Percentiles rank a stretch among this genome's conserved stretches.
Evolutionary conservation across 2,888 invertebrate genomes (phyloP).

Genomic region (Drosophila fulvimacula): DNA sequence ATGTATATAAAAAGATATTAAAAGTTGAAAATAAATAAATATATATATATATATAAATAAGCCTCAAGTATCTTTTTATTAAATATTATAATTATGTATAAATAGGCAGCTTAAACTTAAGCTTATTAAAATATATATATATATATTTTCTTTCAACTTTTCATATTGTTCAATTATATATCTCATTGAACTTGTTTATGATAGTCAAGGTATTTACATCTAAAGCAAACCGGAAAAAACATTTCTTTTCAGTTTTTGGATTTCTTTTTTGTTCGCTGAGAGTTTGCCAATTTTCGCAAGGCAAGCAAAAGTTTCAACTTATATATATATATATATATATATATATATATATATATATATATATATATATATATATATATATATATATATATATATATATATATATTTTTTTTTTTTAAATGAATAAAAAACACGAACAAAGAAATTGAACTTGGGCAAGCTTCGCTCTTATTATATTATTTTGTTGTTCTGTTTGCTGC

Average conservation of each 20-base stretch:
- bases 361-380: slow-evolving; percentile 10
- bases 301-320: slow-evolving; percentile 63
- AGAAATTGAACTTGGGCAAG: slow-evolving; percentile 65
- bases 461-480: slow-evolving; percentile 16
- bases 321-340: slow-evolving; percentile 1
- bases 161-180: neutral
- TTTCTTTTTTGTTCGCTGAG: slow-evolving; percentile 12
- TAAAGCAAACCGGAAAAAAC: slow-evolving; percentile 14
- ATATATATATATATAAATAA: no score
- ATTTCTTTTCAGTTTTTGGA: neutral
- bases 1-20: no score
- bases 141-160: neutral
- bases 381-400: slow-evolving; percentile 11
- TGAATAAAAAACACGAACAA: slow-evolving; percentile 59
- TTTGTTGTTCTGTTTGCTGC: slow-evolving; percentile 16
- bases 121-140: neutral
- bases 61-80: no score
- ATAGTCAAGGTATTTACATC: slow-evolving; percentile 12
- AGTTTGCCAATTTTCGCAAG: slow-evolving; percentile 49
- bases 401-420: slow-evolving; percentile 23
- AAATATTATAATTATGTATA: no score
- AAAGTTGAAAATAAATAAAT: no score
- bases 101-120: no score
- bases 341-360: no score
- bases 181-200: slow-evolving; percentile 8